A percentile compares a stretch with the other conserved stretches of the same genome.
phyloP scores from a whole-genome alignment of 2,797 vertebrate species.

The Acestrorhynchus altus region DNA sequence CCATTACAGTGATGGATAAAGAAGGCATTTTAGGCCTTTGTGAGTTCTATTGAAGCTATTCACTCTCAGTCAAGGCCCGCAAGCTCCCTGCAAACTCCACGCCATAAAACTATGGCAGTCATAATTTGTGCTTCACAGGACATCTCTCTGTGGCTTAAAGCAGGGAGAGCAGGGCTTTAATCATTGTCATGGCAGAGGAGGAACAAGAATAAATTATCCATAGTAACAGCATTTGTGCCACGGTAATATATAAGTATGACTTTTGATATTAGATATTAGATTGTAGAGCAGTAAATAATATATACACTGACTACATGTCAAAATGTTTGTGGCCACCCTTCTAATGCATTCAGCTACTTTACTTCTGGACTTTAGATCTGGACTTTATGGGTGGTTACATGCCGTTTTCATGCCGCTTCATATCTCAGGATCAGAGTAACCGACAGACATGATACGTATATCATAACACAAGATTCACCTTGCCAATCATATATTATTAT shows the following conservation, averaged over 20 bases:
- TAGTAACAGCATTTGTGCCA: slow-evolving; percentile 17
- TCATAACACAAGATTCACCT: no score
- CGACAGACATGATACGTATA: no score
- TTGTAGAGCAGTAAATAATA: no score
- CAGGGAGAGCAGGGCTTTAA: slow-evolving; percentile 22
- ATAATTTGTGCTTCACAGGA: slow-evolving; percentile 1
- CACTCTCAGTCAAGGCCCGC: slow-evolving; percentile 3
- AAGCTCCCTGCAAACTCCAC: slow-evolving; percentile 8
- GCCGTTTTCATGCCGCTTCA: no score
- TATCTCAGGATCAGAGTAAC: no score
- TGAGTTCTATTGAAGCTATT: background rate
- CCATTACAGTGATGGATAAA: background rate
- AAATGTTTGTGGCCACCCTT: no score
- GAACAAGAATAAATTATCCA: slow-evolving; percentile 24
- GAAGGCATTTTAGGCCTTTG: slow-evolving; percentile 6
- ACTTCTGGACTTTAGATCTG: no score
- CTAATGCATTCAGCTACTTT: no score
- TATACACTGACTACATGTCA: no score
- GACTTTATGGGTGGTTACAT: no score
- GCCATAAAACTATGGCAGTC: slow-evolving; percentile 14
- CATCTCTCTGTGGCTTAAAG: slow-evolving; percentile 11
- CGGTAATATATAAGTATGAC: background rate
- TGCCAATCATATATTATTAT: no score
- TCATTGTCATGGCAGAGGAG: slow-evolving; percentile 23
- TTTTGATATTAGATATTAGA: no score